Evolutionary conservation across 1,140 invertebrate species (phyloP).

Genomic region (Ptiloglossa arizonensis): DNA sequence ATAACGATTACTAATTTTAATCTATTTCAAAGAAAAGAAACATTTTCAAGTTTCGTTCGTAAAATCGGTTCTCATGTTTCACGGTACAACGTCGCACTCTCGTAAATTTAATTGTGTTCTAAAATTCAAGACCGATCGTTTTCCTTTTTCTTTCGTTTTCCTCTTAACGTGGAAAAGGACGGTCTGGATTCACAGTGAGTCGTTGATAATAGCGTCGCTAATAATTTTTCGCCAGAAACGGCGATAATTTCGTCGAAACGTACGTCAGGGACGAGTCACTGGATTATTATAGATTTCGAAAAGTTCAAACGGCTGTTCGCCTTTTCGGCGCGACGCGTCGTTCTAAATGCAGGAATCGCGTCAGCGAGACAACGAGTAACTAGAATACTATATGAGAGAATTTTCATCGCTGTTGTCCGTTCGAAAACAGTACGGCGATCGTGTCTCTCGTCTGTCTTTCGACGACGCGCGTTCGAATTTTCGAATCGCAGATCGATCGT

Average conservation of each 20-base stretch:
- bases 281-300: constrained; percentile 29
- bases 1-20: no score
- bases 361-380: background rate
- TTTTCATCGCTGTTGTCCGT: constrained; percentile 10
- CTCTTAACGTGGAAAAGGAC: background rate
- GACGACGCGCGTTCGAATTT: background rate
- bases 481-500: background rate
- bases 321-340: background rate
- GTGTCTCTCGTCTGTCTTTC: background rate
- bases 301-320: constrained; percentile 6
- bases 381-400: constrained; percentile 32
- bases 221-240: constrained; percentile 12
- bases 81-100: no score
- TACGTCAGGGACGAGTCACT: constrained; percentile 13
- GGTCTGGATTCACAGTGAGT: background rate
- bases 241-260: background rate
- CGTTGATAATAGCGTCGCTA: background rate
- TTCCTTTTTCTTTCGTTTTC: no score
- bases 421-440: constrained; percentile 36
- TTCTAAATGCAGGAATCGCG: background rate
- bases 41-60: no score
- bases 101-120: no score
- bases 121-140: no score
- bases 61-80: no score
- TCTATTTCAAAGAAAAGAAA: no score